Evolutionary conservation across 1,140 invertebrate species (phyloP), one percentile per base, ranked within the genome.

Genomic region (Sinella curviseta): DNA sequence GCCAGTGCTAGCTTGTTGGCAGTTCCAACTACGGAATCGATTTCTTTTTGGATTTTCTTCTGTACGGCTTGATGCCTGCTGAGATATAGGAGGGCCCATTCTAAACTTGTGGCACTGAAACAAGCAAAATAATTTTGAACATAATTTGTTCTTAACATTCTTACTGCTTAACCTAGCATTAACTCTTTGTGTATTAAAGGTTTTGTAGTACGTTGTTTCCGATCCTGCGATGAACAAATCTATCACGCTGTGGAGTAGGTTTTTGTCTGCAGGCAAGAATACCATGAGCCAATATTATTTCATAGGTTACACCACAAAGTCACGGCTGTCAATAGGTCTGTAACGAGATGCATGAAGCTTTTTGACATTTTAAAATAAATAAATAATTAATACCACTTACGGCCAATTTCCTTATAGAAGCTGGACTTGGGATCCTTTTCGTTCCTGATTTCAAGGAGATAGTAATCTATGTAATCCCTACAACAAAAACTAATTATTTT

Each of bases 41-140:
- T 80, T 81, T 88, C 87, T 20, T 86, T 78, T 70, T 88, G 85
- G 0, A 86, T 75, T 76, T 83, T 84, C 1, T 80, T 73, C 78
- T 89, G 87, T 26, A 88, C 85, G 24, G 87, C 84, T 17, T 84
- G 84, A 76, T 87, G 31, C 1, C 84, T 67, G 0, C 86, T 83
- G 24, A 90, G 34, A 34, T 76, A 67, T 12, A 75, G 34, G 2
- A 75, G n/a, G 2, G 39, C 28, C 74, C 74, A 75, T n/a, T 16
- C 3, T 24, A 75, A 54, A 36, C 33, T 39, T 8, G 3, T 30
- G 1, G 65, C 8, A 30, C 55, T 60, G 3, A 60, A 60, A 48
- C 17, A 4, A 48, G 4, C 4, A 48, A 48, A 48, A 48, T 48
- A 14, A 26, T 4, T 60, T 60, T 26, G 24, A 26, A n/a, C n/a